A percentile compares a stretch with the other conserved stretches of the same genome.
Conservation (phyloP, 2,888 invertebrate species). For the Epinotia nisella region DNA sequence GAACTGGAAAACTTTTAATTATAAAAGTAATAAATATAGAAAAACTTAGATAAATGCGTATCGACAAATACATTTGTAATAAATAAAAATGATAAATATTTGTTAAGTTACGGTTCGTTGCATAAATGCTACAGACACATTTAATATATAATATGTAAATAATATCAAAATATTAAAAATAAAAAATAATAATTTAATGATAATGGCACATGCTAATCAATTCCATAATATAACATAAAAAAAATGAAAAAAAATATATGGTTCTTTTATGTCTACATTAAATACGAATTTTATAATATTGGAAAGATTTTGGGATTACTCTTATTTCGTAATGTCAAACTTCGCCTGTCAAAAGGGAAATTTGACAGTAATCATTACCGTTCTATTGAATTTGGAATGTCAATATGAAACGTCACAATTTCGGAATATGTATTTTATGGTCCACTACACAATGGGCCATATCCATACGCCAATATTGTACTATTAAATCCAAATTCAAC, state of each 20-base stretch:
- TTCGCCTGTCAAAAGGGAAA: neutral
- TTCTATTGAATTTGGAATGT: slow-evolving; percentile 24
- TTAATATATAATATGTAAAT: slow-evolving; percentile 12
- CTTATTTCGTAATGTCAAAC: slow-evolving; percentile 15
- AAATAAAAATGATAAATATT: neutral
- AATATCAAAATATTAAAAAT: slow-evolving; percentile 21
- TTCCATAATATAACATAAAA: slow-evolving; percentile 34
- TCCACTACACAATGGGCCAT: no score
- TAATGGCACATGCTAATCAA: slow-evolving; percentile 43
- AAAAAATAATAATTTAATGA: slow-evolving; percentile 31
- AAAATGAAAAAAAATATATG: neutral
- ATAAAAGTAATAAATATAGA: no score
- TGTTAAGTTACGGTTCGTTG: neutral
- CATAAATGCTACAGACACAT: neutral
- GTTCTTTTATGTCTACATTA: slow-evolving; percentile 8
- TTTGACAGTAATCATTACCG: neutral
- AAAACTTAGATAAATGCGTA: neutral
- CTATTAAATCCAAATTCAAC: slow-evolving; percentile 24
- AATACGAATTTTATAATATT: slow-evolving; percentile 29
- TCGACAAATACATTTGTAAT: neutral
- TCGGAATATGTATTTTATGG: no score
- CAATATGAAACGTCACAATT: neutral
- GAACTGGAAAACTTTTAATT: no score
- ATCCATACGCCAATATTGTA: no score
- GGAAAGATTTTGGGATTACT: slow-evolving; percentile 34